Conservation (phyloP, 2,797 vertebrate species). For the Myoxocephalus aenaeus region DNA sequence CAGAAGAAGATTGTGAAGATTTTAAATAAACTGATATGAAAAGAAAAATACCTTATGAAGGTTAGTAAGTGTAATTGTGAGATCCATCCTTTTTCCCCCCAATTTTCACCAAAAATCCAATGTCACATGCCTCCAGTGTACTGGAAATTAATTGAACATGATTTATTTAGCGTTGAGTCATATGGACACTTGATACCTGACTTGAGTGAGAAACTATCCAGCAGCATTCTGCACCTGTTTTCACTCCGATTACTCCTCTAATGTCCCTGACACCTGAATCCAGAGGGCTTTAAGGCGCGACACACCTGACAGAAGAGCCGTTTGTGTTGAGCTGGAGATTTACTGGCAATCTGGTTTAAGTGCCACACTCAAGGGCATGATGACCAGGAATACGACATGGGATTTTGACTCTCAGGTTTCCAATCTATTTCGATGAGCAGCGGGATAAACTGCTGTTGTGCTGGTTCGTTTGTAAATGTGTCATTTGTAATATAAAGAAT, state of each 20-base stretch:
- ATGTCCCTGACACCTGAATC: slow-evolving; percentile 65
- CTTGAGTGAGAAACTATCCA: slow-evolving; percentile 73
- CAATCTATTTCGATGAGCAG: slow-evolving; percentile 49
- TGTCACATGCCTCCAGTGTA: slow-evolving; percentile 9
- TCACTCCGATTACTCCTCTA: slow-evolving; percentile 53
- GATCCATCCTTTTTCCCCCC: not conserved
- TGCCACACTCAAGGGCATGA: slow-evolving; percentile 72
- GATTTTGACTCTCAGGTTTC: slow-evolving; percentile 63
- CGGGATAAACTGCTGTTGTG: slow-evolving; percentile 46
- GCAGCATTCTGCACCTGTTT: slow-evolving; percentile 69
- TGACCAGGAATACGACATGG: slow-evolving; percentile 41
- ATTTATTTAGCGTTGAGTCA: slow-evolving; percentile 65
- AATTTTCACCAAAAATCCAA: slow-evolving; percentile 19
- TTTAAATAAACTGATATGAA: not conserved
- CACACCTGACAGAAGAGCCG: slow-evolving; percentile 60
- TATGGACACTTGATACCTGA: slow-evolving; percentile 66
- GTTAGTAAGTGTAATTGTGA: not conserved
- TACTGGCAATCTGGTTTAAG: slow-evolving; percentile 74
- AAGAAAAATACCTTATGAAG: not conserved
- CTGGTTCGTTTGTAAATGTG: slow-evolving; percentile 49
- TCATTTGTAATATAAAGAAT: slow-evolving; percentile 36
- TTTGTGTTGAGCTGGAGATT: slow-evolving; percentile 70
- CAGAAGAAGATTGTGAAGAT: not conserved
- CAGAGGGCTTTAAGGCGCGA: slow-evolving; percentile 46
- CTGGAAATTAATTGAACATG: slow-evolving; percentile 48